A percentile compares a stretch with the other conserved stretches of the same genome.
Conservation (phyloP, 2,888 invertebrate genomes). For the Calephelis perditalis region DNA sequence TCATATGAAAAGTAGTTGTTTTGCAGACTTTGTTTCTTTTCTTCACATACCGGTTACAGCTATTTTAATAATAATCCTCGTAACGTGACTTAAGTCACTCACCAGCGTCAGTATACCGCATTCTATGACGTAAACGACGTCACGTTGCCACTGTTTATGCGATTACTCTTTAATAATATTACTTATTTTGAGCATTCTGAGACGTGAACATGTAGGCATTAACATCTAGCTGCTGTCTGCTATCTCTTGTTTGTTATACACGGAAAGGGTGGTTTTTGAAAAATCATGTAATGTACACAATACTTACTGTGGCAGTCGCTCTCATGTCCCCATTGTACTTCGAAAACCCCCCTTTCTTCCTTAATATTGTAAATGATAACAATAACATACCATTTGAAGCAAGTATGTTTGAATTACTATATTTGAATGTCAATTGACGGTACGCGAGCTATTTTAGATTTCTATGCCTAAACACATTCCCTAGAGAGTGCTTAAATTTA, state of each 20-base stretch:
- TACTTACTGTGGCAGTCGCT: background rate
- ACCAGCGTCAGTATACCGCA: conserved; percentile 2
- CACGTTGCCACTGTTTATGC: conserved; percentile 2
- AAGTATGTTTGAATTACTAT: too few relatives aligned
- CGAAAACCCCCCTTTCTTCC: background rate
- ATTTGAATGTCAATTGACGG: too few relatives aligned
- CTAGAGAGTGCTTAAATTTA: too few relatives aligned
- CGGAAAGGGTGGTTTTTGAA: background rate
- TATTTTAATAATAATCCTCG: conserved; percentile 5
- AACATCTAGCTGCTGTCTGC: conserved; percentile 5
- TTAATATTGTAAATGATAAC: conserved; percentile 1
- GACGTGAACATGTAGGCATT: conserved; percentile 4
- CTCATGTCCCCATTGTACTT: background rate
- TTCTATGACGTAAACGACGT: conserved; percentile 11
- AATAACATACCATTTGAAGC: too few relatives aligned
- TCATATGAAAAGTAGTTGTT: too few relatives aligned
- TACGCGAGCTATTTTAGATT: too few relatives aligned
- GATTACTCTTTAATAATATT: conserved; percentile 9
- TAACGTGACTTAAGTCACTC: conserved; percentile 2
- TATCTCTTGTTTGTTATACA: background rate
- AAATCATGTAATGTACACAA: background rate
- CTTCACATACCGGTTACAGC: background rate
- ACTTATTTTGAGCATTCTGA: conserved; percentile 3
- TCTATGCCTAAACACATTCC: too few relatives aligned
- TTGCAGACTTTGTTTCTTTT: background rate